Evolutionary conservation across 2,888 invertebrate genomes (phyloP), one percentile per base, ranked within the genome.

Genomic region (Cecidostiba fungosa): DNA sequence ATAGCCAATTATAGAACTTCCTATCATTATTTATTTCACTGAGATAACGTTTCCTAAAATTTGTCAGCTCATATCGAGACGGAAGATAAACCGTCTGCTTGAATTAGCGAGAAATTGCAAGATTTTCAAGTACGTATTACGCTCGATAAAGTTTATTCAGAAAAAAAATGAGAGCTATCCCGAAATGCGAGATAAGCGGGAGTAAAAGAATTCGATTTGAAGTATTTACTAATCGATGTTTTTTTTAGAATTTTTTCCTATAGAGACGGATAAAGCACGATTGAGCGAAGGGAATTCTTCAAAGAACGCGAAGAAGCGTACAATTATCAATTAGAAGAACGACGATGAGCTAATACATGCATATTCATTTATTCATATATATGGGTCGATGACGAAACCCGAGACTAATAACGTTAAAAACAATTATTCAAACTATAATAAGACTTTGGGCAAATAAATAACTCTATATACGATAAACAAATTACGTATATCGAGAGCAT

Each of bases 41-140:
- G 1, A 59, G 50, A 59, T n/a, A 77, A 1, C 36, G 16, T 77
- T 77, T 77, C 59, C 59, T 39, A 39, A 77, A 59, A 77, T 59
- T 62, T n/a, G 36, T 6, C 32, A 6, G 8, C 23, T 62, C 59
- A 23, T n/a, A n/a, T 23, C 23, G 12, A n/a, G 23, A 10, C n/a
- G 54, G 16, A n/a, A 62, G 8, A 12, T 66, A 5, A 14, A 14
- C 14, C 26, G 62, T n/a, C 23, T 62, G 10, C 1, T 4, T 10
- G 12, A 19, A 62, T 23, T n/a, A 23, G n/a, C 23, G 26, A 8
- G 77, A 62, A 77, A 77, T 77, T 19, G 23, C 39, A 39, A 16
- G 32, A 47, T 69, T 70, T 50, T 66, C 50, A 36, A 47, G 78
- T 23, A 16, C 47, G 29, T 54, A 29, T 74, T 4, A 32, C 4